Conservation (phyloP, 1,140 invertebrate genomes). For the Rhyacophila brunnea region DNA sequence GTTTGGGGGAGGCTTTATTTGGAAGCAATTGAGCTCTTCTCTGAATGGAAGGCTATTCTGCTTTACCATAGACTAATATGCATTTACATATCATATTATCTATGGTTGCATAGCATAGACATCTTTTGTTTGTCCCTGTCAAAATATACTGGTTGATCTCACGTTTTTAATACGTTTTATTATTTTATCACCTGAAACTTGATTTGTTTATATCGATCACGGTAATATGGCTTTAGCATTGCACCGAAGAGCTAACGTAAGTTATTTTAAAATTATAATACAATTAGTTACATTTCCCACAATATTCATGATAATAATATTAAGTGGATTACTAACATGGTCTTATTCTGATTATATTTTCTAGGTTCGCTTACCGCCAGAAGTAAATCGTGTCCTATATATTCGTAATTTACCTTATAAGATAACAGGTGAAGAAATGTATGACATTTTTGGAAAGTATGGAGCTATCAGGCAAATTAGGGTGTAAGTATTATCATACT, state of each 20-base stretch:
- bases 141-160: too few species aligned
- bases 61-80: too few species aligned
- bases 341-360: constrained; percentile 37
- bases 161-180: too few species aligned
- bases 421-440: constrained; percentile 99
- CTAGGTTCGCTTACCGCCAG: constrained; percentile 93
- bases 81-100: too few species aligned
- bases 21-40: too few species aligned
- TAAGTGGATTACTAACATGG: too few species aligned
- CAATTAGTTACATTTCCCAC: not conserved
- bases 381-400: constrained; percentile 97
- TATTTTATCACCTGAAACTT: too few species aligned
- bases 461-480: constrained; percentile 98
- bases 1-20: too few species aligned
- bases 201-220: too few species aligned
- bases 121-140: too few species aligned
- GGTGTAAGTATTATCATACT: constrained; percentile 88
- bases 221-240: constrained; percentile 62
- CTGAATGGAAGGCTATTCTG: too few species aligned
- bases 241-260: constrained; percentile 62
- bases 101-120: too few species aligned
- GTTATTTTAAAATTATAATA: constrained; percentile 20
- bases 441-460: constrained; percentile 99
- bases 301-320: not conserved
- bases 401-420: constrained; percentile 98